Percentiles rank a stretch among this genome's conserved stretches.
Evolutionary conservation across 1,140 invertebrate genomes (phyloP).

Genomic region (Coelopa frigida): DNA sequence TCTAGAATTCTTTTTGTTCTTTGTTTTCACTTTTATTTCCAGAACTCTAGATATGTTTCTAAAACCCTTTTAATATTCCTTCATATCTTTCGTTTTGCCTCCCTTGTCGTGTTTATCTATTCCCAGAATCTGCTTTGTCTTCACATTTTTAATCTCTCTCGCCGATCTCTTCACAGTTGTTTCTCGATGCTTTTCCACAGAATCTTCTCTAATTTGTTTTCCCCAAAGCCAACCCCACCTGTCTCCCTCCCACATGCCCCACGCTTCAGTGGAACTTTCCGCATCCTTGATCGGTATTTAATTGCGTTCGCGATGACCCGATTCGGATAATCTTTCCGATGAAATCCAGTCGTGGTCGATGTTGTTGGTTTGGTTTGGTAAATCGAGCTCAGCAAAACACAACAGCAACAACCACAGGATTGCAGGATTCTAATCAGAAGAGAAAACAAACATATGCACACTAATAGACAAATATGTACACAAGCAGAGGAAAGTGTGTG

Average conservation of each 20-base stretch:
- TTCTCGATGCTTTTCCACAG: background rate
- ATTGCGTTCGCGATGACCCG: background rate
- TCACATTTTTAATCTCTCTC: no score
- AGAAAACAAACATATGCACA: no score
- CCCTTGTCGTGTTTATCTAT: no score
- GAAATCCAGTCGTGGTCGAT: background rate
- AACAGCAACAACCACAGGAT: no score
- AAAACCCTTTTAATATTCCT: background rate
- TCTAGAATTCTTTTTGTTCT: background rate
- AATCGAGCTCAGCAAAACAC: no score
- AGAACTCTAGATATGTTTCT: background rate
- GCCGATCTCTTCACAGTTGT: background rate
- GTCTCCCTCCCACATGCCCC: background rate
- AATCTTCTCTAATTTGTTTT: background rate
- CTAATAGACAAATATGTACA: no score
- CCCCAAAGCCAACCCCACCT: background rate
- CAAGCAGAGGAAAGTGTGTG: no score
- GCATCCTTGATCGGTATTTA: slow-evolving; percentile 2
- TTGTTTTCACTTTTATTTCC: slow-evolving; percentile 1
- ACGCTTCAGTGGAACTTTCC: background rate
- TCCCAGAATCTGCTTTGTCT: no score
- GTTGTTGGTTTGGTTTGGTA: no score
- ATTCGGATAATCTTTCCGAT: no score
- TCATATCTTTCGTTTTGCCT: no score
- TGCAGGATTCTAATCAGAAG: no score